Percentiles rank a stretch among this genome's conserved stretches.
phyloP scores from a whole-genome alignment of 2,888 invertebrate species.

The Caenorhabditis sulstoni region DNA sequence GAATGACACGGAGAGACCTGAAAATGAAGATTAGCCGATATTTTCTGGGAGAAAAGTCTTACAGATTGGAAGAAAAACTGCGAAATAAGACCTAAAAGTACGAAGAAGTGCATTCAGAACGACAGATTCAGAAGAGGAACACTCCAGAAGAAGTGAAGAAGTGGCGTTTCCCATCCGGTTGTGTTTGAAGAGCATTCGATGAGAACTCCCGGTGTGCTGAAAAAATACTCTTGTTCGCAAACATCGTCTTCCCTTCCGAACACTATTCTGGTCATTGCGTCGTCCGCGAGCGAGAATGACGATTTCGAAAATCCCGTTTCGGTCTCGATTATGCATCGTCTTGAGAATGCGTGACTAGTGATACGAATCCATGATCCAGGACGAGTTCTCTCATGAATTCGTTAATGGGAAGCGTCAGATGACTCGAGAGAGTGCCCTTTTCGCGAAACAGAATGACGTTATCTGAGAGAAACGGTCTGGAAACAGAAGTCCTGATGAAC shows the following conservation, averaged over 20 bases:
- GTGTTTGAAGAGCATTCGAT: not conserved
- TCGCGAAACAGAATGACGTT: not conserved
- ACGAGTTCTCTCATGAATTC: constrained; percentile 18
- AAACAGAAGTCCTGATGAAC: too few relatives aligned
- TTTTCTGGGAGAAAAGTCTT: too few relatives aligned
- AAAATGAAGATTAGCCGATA: not conserved
- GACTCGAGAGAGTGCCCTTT: constrained; percentile 3
- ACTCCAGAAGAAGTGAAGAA: not conserved
- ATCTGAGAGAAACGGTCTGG: too few relatives aligned
- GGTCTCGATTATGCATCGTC: constrained; percentile 17
- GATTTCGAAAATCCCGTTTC: too few relatives aligned
- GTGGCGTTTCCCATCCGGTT: not conserved
- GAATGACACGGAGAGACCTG: constrained; percentile 33
- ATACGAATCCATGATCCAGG: constrained; percentile 7
- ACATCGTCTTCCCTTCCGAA: too few relatives aligned
- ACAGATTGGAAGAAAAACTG: not conserved
- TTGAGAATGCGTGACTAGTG: constrained; percentile 21
- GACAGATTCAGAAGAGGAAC: not conserved
- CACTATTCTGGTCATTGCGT: too few relatives aligned
- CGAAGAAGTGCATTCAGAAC: too few relatives aligned
- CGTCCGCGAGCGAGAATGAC: too few relatives aligned
- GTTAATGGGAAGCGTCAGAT: constrained; percentile 1
- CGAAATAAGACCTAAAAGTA: not conserved
- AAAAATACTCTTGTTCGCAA: not conserved
- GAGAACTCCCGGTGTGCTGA: not conserved